A percentile compares a stretch with the other conserved stretches of the same genome.
These are phyloP conservation scores for Tricholaema leucomelas DNA, from an alignment of 2,113 vertebrate species.

Conservation along the genomic window DNA sequence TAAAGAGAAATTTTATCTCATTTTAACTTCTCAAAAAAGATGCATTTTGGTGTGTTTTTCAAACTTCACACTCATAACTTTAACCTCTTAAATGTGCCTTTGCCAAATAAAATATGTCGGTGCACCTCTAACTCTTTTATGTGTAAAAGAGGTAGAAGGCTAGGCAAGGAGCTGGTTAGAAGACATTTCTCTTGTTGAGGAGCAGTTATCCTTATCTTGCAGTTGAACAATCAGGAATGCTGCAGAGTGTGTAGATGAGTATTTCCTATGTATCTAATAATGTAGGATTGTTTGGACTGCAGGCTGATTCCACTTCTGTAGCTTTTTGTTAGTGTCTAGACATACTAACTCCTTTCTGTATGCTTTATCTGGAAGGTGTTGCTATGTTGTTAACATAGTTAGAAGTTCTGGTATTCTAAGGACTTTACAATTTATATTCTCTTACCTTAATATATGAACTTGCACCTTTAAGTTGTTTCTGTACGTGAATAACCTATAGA, in stretches of 20 bases:
- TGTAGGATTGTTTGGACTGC: neutral
- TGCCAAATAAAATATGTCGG: neutral
- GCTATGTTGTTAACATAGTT: neutral
- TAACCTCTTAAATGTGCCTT: neutral
- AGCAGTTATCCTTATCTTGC: neutral
- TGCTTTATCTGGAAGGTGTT: neutral
- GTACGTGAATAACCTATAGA: constrained; percentile 31
- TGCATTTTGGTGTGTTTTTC: neutral
- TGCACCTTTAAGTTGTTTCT: constrained; percentile 25
- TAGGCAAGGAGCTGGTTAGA: neutral
- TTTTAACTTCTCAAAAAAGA: neutral
- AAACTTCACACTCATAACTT: neutral
- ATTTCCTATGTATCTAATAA: neutral
- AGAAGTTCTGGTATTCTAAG: neutral
- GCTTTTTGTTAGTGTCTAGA: neutral
- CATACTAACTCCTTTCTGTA: neutral
- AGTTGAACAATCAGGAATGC: neutral
- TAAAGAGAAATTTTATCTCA: neutral
- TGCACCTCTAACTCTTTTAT: neutral
- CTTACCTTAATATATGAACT: neutral
- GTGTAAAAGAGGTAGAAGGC: neutral
- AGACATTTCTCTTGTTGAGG: neutral
- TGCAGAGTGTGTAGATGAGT: neutral
- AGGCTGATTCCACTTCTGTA: neutral
- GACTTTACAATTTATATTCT: neutral